A percentile compares a stretch with the other conserved stretches of the same genome.
Evolutionary conservation across 2,888 invertebrate species (phyloP).

Genomic region (Lasioglossum oenotherae): DNA sequence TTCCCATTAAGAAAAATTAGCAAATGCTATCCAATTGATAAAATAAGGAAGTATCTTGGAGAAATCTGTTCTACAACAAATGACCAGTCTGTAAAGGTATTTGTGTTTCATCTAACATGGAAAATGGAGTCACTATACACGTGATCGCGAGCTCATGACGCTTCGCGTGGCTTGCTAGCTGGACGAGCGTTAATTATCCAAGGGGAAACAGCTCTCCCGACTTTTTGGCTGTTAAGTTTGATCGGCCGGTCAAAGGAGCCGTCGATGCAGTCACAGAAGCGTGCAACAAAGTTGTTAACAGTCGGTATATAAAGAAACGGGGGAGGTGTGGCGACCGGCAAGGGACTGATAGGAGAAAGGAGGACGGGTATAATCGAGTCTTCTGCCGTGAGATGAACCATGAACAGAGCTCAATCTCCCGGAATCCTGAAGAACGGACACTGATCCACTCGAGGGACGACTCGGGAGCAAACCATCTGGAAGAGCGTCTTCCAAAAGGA

Average conservation of each 20-base stretch:
- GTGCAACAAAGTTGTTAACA: conserved; percentile 73
- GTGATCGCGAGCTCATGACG: not conserved
- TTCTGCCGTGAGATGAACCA: conserved; percentile 75
- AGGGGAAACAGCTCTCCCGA: conserved; percentile 29
- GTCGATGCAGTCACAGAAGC: conserved; percentile 72
- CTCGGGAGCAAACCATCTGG: conserved; percentile 72
- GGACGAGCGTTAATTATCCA: conserved; percentile 15
- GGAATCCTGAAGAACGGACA: conserved; percentile 80
- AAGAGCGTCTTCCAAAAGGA: conserved; percentile 74
- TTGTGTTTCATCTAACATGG: not conserved
- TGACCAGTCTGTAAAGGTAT: not conserved
- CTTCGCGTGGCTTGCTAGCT: not conserved
- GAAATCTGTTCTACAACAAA: not conserved
- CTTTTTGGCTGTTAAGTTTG: conserved; percentile 49
- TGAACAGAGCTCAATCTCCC: conserved; percentile 78
- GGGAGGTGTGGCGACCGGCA: conserved; percentile 55
- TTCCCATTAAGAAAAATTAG: no score
- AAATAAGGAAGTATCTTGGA: not conserved
- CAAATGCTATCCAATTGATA: not conserved
- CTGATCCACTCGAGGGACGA: conserved; percentile 57
- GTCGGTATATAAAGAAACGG: conserved; percentile 58
- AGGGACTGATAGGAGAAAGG: conserved; percentile 40
- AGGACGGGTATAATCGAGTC: conserved; percentile 57
- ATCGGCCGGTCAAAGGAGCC: conserved; percentile 76
- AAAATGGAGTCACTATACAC: not conserved